Evolutionary conservation across 2,113 vertebrate genomes (phyloP), one percentile per base, ranked within the genome.

Genomic region (Tapirus terrestris): DNA sequence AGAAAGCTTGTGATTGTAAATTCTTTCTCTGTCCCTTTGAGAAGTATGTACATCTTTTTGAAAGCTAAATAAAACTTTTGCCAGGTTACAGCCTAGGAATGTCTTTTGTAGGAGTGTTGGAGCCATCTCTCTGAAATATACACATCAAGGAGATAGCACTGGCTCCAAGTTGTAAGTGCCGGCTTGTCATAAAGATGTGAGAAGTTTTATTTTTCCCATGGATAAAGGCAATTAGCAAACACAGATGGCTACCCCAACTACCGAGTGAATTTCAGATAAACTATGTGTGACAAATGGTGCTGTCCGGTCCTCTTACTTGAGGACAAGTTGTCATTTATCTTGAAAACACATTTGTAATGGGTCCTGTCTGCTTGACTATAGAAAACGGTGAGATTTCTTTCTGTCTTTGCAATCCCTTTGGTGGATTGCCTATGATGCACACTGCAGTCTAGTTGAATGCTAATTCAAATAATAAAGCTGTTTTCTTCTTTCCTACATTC

Each of bases 1-100:
- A 72, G 86, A 39, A 86, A 63, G 93, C 21, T 33, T 70, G 39
- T 36, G 14, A 10, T 23, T 67, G 12, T 48, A 91, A 51, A 72
- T 70, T 25, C n/a, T 89, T 63, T 72, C 67, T 56, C 87, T 85
- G 63, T 56, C 39, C 86, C 60, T 85, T 65, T 89, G 67, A 96
- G 45, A 91, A 77, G 7, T 21, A 4, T 51, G 5, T 76, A 68
- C 88, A 61, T 79, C 43, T 87, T 85, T 75, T 39, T 60, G 73
- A 67, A 68, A 58, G 36, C 82, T 68, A 33, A 33, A 39, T 33
- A 61, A 73, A 25, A 36, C 10, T 43, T n/a, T 63, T 83, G 51
- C 27, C 45, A n/a, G 25, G 17, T 68, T 60, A 43, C 0, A 92
- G 51, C 31, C 76, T 31, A 61, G 10, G 39, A 51, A 23, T 89